These are phyloP conservation scores for Drosophila mimica DNA, from an alignment of 2,888 invertebrate species.

Conservation along the genomic window DNA sequence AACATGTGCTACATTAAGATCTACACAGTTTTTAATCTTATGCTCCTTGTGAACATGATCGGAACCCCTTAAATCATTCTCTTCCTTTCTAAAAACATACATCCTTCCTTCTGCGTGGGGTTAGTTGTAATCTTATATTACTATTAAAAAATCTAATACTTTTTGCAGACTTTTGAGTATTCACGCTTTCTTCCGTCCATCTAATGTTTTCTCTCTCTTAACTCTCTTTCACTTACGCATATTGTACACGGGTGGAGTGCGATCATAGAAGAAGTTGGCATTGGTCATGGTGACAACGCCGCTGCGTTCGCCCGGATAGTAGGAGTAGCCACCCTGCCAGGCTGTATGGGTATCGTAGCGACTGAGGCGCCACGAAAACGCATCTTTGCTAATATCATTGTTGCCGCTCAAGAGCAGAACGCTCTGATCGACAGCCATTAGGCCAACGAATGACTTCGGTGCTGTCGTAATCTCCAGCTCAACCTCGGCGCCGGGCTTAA, in stretches of 20 bases:
- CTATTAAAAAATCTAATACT: background rate
- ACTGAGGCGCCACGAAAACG: constrained; percentile 88
- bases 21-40: background rate
- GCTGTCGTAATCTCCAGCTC: constrained; percentile 92
- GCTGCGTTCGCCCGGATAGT: constrained; percentile 78
- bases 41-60: background rate
- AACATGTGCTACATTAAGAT: background rate
- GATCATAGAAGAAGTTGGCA: constrained; percentile 81
- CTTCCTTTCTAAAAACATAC: background rate
- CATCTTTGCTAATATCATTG: constrained; percentile 85
- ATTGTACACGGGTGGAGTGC: constrained; percentile 63
- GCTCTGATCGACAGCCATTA: constrained; percentile 95
- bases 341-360: constrained; percentile 87
- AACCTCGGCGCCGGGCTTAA: constrained; percentile 91
- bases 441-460: constrained; percentile 93
- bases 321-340: constrained; percentile 81
- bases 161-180: background rate
- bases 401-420: constrained; percentile 90
- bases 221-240: constrained; percentile 39
- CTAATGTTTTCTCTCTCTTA: constrained; percentile 9
- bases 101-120: background rate
- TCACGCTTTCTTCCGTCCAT: background rate
- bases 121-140: background rate
- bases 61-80: background rate
- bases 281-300: constrained; percentile 84